Conservation (phyloP, 2,888 invertebrate species). For the Andricus curvator region DNA sequence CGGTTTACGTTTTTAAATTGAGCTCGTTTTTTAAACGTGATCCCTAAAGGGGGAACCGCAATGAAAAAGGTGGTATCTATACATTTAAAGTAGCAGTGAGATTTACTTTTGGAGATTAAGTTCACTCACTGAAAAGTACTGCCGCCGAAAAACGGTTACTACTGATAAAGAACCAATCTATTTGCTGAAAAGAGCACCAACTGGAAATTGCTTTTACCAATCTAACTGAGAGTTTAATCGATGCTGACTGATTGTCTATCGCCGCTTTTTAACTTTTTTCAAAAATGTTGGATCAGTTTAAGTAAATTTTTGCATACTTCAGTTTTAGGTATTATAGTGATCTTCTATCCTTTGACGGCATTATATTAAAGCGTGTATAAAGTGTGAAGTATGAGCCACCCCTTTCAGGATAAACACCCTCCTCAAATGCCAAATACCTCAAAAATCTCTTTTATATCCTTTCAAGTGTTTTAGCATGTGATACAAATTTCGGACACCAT, state of each 20-base stretch:
- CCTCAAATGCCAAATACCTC: no score
- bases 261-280: background rate
- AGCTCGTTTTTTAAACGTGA: slow-evolving; percentile 22
- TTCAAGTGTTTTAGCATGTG: no score
- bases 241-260: background rate
- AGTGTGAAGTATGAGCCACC: no score
- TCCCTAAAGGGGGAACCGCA: slow-evolving; percentile 8
- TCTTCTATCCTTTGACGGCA: no score
- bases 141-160: background rate
- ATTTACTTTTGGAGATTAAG: slow-evolving; percentile 14
- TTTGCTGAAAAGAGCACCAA: background rate
- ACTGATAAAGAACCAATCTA: background rate
- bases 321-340: no score
- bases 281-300: no score
- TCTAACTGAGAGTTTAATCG: background rate
- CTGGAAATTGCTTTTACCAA: background rate
- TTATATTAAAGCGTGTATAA: no score
- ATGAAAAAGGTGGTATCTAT: slow-evolving; percentile 4
- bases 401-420: no score
- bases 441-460: no score
- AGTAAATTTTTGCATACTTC: no score
- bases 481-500: no score
- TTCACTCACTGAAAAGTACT: slow-evolving; percentile 9
- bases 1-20: slow-evolving; percentile 30
- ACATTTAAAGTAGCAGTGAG: background rate